These are phyloP conservation scores for Eretmochelys imbricata DNA, from an alignment of 2,113 vertebrate genomes.

Conservation along the genomic window DNA sequence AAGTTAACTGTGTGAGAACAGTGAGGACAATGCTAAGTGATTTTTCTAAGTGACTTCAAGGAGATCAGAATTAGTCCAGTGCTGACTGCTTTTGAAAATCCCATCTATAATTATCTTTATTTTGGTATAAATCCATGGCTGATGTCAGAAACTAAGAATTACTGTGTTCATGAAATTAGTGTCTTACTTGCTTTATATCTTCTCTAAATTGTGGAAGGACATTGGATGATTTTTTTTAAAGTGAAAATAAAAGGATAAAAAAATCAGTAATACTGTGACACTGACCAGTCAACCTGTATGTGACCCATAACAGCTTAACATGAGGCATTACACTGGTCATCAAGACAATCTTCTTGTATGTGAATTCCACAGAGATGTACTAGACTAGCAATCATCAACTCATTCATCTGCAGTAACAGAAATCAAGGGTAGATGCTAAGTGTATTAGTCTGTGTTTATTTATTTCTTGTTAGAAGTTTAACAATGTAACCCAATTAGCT, in stretches of 20 bases:
- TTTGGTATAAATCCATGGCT: neutral
- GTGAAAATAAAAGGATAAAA: neutral
- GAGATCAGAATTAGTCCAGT: neutral
- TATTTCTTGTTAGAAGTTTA: too few relatives aligned
- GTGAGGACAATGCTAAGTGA: too few relatives aligned
- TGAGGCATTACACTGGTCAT: too few relatives aligned
- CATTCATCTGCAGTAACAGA: too few relatives aligned
- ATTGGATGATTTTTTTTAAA: neutral
- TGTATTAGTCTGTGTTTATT: too few relatives aligned
- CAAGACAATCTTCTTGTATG: too few relatives aligned
- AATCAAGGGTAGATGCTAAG: too few relatives aligned
- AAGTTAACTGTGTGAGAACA: neutral
- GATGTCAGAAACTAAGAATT: neutral
- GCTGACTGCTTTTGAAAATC: neutral
- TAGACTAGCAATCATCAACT: too few relatives aligned
- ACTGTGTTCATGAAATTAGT: neutral
- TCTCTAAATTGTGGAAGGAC: neutral
- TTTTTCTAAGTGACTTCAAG: neutral
- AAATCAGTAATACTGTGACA: neutral
- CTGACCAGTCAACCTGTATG: too few relatives aligned
- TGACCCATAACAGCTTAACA: too few relatives aligned
- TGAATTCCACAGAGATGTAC: too few relatives aligned
- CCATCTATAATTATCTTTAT: neutral
- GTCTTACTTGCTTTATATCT: neutral
- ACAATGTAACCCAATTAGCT: too few relatives aligned